A percentile compares a stretch with the other conserved stretches of the same genome.
Evolutionary conservation across 92 coral and sea anemone species (phyloP).

Genomic region (Pocillopora meandrina): DNA sequence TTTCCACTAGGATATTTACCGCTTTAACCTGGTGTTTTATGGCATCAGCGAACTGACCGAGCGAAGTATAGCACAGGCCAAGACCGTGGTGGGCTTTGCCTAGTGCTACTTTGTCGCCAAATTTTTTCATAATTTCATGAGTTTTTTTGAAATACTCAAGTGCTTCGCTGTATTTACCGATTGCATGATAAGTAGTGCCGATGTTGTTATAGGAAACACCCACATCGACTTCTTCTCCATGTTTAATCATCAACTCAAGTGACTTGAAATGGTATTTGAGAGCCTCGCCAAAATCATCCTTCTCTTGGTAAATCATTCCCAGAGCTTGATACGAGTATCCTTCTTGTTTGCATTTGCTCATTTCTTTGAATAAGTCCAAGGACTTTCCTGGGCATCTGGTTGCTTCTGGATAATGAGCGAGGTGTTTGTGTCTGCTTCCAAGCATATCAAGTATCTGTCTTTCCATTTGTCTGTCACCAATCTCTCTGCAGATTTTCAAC

Average conservation of each 20-base stretch:
- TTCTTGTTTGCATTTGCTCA: background rate
- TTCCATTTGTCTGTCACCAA: background rate
- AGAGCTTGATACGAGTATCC: background rate
- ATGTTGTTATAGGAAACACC: conserved; percentile 10
- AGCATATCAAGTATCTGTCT: no score
- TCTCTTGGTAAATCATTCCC: background rate
- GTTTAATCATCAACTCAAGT: background rate
- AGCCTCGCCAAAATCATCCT: background rate
- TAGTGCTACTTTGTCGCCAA: background rate
- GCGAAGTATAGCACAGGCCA: background rate
- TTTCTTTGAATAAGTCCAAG: conserved; percentile 3
- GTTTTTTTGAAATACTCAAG: background rate
- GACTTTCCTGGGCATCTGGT: background rate
- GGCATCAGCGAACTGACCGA: background rate
- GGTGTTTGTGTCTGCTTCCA: background rate
- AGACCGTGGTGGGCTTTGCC: conserved; percentile 2
- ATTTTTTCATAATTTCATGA: background rate
- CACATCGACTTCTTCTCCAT: background rate
- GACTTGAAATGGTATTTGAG: background rate
- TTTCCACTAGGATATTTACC: background rate
- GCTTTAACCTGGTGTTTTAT: background rate
- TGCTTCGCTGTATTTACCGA: background rate
- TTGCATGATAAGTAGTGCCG: background rate
- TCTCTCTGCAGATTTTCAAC: conserved; percentile 6
- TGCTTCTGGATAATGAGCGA: background rate